Evolutionary conservation across 2,113 vertebrate genomes (phyloP), one percentile per base, ranked within the genome.

Genomic region (Potamarius usumacintae): DNA sequence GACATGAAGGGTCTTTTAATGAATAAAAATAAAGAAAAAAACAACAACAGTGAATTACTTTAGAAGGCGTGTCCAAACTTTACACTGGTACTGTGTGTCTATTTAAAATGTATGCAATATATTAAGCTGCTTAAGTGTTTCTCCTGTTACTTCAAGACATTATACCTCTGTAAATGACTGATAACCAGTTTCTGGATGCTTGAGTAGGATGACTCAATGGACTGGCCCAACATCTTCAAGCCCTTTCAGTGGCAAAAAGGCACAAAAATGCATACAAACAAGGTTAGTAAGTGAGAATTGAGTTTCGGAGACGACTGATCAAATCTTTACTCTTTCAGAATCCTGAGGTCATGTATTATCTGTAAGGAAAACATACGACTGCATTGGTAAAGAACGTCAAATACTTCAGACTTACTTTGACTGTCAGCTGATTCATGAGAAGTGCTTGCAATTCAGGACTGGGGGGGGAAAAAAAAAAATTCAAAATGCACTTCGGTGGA

Each of bases 161-260:
- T 52, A 0, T 71, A 99, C 98, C 98, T 99, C 94, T 99, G 98
- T 86, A 99, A 94, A 91, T 99, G 97, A 94, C 98, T 98, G 92
- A 99, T 99, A 58, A 99, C 97, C 80, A 99, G 92, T 82, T 99
- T 99, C 60, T 99, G 98, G 93, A 99, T 99, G 91, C 97, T 99
- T 88, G 98, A 98, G 91, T 99, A 99, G 0, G 98, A 99, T 0
- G 98, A 99, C 85, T 99, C 98, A 86, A 99, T 98, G 67, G 98
- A 99, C 82, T 99, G 98, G 83, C 98, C 98, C 15, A 99, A 97
- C 90, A 99, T 99, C 93, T 99, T 99, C 90, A 99, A 94, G 20
- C 98, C 98, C 98, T 99, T 89, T 57, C 82, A 93, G 50, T 82
- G 67, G 20, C 89, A 87, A 87, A 63, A 88, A 2, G 0, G 1